Evolutionary conservation across 2,797 vertebrate genomes (phyloP).

Genomic region (Typhlichthys eigenmanni): DNA sequence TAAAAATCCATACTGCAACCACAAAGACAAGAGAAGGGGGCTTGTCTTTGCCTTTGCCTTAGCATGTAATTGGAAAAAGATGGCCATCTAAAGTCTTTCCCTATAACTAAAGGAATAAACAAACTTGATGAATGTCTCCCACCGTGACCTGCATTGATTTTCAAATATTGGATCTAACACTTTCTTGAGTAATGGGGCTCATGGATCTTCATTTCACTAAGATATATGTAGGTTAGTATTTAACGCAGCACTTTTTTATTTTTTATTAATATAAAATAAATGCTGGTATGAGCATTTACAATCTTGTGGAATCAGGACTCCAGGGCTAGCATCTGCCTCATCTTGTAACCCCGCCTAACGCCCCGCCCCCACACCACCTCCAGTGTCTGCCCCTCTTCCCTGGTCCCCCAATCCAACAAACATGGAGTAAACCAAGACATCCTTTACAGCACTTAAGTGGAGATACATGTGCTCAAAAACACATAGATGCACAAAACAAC

Average conservation of each 20-base stretch:
- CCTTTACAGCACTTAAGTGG: slow-evolving; percentile 63
- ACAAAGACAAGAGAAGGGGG: slow-evolving; percentile 40
- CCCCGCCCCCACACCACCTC: slow-evolving; percentile 64
- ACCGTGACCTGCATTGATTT: slow-evolving; percentile 66
- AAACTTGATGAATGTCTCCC: slow-evolving; percentile 70
- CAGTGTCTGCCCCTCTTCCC: slow-evolving; percentile 44
- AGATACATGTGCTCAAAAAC: slow-evolving; percentile 68
- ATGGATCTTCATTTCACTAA: slow-evolving; percentile 53
- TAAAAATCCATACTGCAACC: slow-evolving; percentile 68
- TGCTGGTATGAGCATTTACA: slow-evolving; percentile 35
- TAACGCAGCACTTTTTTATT: not conserved
- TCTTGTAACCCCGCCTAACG: slow-evolving; percentile 58
- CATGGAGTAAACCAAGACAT: slow-evolving; percentile 63
- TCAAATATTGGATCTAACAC: slow-evolving; percentile 54
- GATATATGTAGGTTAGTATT: slow-evolving; percentile 23
- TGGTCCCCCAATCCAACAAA: slow-evolving; percentile 39
- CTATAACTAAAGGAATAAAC: slow-evolving; percentile 52
- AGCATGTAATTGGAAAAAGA: slow-evolving; percentile 63
- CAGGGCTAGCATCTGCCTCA: slow-evolving; percentile 41
- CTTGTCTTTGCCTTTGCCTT: slow-evolving; percentile 25
- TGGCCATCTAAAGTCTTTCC: slow-evolving; percentile 40
- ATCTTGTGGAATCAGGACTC: slow-evolving; percentile 62
- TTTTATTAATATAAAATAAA: slow-evolving; percentile 2
- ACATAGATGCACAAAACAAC: too few species aligned
- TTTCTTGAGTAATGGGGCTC: slow-evolving; percentile 37